These are phyloP conservation scores for Regulus satrapa DNA, from an alignment of 2,113 vertebrate genomes.

Conservation along the genomic window DNA sequence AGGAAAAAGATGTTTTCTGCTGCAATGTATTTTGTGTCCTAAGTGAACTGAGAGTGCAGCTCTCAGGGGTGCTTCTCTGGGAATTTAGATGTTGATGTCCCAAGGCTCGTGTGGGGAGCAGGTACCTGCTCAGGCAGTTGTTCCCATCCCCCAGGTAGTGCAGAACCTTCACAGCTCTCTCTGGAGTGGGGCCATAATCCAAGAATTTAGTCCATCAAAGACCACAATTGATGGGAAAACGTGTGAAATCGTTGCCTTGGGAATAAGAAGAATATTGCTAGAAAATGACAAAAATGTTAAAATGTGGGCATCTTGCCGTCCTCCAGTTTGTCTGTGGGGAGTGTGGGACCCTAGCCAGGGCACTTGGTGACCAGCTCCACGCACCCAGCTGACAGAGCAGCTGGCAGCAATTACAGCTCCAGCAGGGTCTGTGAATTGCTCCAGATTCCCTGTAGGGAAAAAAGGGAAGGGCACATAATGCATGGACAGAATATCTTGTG, in stretches of 20 bases:
- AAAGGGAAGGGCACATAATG: background rate
- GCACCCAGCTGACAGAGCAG: background rate
- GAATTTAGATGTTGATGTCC: background rate
- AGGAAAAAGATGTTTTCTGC: background rate
- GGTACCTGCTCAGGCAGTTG: too few relatives aligned
- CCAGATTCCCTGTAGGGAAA: too few relatives aligned
- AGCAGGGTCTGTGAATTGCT: background rate
- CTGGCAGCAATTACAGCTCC: background rate
- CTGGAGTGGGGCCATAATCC: accelerated
- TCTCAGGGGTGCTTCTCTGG: background rate
- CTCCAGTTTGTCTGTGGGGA: background rate
- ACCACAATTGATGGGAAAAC: background rate
- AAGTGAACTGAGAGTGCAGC: background rate
- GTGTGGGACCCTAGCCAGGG: background rate
- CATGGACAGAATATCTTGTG: background rate
- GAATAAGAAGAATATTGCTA: background rate
- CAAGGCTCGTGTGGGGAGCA: background rate
- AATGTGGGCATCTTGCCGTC: background rate
- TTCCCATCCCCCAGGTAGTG: background rate
- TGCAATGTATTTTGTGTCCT: background rate
- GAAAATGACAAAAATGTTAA: background rate
- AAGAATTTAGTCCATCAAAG: background rate
- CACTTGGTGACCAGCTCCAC: accelerated
- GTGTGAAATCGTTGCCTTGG: background rate
- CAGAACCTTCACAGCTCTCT: background rate